Evolutionary conservation across 2,888 invertebrate genomes (phyloP).

Genomic region (Spodoptera littoralis): DNA sequence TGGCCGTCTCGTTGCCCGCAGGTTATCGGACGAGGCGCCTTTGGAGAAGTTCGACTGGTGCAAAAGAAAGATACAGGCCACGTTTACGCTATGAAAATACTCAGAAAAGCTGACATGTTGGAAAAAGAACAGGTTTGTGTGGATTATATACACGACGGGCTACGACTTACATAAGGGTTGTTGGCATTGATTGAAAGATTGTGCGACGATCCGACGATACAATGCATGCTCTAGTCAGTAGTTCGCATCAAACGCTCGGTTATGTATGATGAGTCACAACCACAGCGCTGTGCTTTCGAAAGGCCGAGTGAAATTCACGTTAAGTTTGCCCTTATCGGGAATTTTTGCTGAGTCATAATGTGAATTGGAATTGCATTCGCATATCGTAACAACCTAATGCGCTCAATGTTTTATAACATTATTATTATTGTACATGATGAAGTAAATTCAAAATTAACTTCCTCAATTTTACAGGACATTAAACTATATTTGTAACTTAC

Average conservation of each 20-base stretch:
- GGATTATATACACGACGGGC: slow-evolving; percentile 11
- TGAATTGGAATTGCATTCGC: slow-evolving; percentile 4
- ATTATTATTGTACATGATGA: neutral
- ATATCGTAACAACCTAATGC: neutral
- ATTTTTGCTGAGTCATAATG: slow-evolving; percentile 25
- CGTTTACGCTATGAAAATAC: slow-evolving; percentile 99
- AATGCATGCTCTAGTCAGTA: neutral
- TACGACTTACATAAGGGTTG: neutral
- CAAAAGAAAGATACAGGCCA: slow-evolving; percentile 99
- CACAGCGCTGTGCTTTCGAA: slow-evolving; percentile 20
- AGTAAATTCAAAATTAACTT: too few relatives aligned
- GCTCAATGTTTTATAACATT: neutral
- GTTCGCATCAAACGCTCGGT: neutral
- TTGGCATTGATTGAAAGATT: neutral
- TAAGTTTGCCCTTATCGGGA: slow-evolving; percentile 22
- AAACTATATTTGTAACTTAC: neutral
- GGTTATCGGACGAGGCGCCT: slow-evolving; percentile 96
- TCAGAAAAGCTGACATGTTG: slow-evolving; percentile 99
- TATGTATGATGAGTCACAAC: slow-evolving; percentile 17
- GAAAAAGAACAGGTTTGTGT: slow-evolving; percentile 97
- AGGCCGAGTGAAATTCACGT: slow-evolving; percentile 23
- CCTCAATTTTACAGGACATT: neutral
- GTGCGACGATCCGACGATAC: neutral
- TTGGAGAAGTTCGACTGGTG: slow-evolving; percentile 98
- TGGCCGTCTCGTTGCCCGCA: slow-evolving; percentile 52